A percentile compares a stretch with the other conserved stretches of the same genome.
phyloP scores from a whole-genome alignment of 2,113 vertebrate species.

The Chaetorhynchus papuensis region DNA sequence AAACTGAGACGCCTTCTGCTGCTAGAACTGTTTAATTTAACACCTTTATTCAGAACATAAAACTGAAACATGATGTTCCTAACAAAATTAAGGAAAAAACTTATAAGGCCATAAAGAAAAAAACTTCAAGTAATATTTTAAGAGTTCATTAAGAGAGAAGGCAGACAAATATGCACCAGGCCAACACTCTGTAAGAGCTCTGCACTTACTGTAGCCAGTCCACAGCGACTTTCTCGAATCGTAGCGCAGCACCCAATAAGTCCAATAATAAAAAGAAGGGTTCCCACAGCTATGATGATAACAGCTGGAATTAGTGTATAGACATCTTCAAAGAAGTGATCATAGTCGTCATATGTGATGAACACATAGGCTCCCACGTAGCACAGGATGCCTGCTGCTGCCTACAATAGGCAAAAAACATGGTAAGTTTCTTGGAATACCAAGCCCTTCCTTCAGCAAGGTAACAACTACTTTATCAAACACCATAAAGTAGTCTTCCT shows the following conservation, averaged over 20 bases:
- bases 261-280: conserved; percentile 93
- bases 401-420: conserved; percentile 64
- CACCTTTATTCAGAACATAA: neutral
- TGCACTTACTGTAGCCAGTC: conserved; percentile 87
- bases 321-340: conserved; percentile 96
- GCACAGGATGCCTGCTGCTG: conserved; percentile 94
- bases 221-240: conserved; percentile 92
- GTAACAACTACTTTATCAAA: neutral
- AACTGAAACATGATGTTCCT: neutral
- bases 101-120: neutral
- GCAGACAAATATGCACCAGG: neutral
- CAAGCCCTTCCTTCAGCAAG: neutral
- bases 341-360: conserved; percentile 96
- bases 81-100: neutral
- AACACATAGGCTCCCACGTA: conserved; percentile 99
- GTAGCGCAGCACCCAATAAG: conserved; percentile 96
- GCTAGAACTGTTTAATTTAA: neutral
- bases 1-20: neutral
- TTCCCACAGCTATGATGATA: conserved; percentile 91
- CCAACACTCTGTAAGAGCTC: neutral
- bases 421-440: neutral
- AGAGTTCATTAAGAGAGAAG: neutral
- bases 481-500: neutral
- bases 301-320: conserved; percentile 92
- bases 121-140: neutral